Conservation (phyloP, 2,797 vertebrate genomes). For the Onychomys arenicola region DNA sequence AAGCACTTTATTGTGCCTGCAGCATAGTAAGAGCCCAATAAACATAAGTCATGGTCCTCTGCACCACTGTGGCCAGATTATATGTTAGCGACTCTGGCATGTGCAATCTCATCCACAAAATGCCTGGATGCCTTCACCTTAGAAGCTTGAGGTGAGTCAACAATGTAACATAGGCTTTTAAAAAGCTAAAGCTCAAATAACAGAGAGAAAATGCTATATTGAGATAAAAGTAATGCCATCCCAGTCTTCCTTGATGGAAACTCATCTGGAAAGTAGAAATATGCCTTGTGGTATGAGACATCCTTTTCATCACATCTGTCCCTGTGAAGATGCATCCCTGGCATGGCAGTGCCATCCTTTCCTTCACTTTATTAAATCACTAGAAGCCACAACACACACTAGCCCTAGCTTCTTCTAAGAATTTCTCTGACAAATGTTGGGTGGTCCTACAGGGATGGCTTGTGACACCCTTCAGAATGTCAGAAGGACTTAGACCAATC, state of each 20-base stretch:
- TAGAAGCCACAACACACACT: not conserved
- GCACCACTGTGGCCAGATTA: not conserved
- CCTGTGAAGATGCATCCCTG: not conserved
- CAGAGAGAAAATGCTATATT: not conserved
- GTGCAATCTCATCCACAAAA: constrained; percentile 32
- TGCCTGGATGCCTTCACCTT: not conserved
- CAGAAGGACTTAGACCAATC: constrained; percentile 73
- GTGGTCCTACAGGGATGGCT: constrained; percentile 48
- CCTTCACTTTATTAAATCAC: constrained; percentile 8
- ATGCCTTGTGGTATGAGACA: not conserved
- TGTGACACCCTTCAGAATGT: constrained; percentile 72
- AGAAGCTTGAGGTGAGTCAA: not conserved
- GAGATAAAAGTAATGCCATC: not conserved
- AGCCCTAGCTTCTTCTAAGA: constrained; percentile 57
- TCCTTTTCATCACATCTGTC: not conserved
- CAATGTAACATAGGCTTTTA: not conserved
- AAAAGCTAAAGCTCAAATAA: constrained; percentile 41
- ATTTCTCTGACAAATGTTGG: constrained; percentile 63
- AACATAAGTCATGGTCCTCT: not conserved
- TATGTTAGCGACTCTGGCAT: not conserved
- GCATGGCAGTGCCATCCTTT: not conserved
- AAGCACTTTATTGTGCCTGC: not conserved
- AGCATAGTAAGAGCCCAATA: not conserved
- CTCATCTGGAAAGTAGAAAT: constrained; percentile 6
- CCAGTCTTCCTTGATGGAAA: constrained; percentile 21